phyloP scores from a whole-genome alignment of 2,888 invertebrate genomes.

The Ceratothoa steindachneri region DNA sequence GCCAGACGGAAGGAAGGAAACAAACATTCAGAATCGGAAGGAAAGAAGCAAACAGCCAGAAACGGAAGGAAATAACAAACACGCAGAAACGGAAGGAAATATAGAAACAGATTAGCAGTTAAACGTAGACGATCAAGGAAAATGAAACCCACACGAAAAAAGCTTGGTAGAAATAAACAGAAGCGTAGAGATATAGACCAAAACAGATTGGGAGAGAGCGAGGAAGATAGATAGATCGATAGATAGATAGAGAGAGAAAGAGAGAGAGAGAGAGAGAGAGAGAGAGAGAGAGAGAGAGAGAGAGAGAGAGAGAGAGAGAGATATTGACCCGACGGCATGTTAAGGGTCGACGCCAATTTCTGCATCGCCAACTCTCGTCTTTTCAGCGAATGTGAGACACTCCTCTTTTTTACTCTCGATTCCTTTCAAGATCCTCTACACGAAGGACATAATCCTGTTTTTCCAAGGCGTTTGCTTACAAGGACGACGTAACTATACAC shows the following conservation, averaged over 20 bases:
- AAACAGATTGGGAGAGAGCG: not conserved
- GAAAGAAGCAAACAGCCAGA: not conserved
- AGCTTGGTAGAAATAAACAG: too few relatives aligned
- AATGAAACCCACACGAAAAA: too few relatives aligned
- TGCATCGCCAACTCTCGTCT: not conserved
- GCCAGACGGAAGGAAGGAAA: too few relatives aligned
- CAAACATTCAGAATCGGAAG: too few relatives aligned
- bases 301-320: slow-evolving; percentile 6
- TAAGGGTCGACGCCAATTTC: not conserved
- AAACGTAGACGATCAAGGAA: too few relatives aligned
- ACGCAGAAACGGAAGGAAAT: not conserved
- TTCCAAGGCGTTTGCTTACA: too few relatives aligned
- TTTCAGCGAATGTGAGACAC: too few relatives aligned
- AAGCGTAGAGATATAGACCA: too few relatives aligned
- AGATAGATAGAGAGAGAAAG: not conserved
- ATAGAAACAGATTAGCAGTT: not conserved
- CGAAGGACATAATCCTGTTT: too few relatives aligned
- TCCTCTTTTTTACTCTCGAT: too few relatives aligned
- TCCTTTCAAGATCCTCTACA: too few relatives aligned
- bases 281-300: not conserved
- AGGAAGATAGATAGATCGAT: not conserved
- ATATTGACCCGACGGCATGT: not conserved
- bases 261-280: not conserved
- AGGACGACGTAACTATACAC: too few relatives aligned
- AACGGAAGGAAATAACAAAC: not conserved